Evolutionary conservation across 2,113 vertebrate genomes (phyloP).

Genomic region (Neodon shergylaensis): DNA sequence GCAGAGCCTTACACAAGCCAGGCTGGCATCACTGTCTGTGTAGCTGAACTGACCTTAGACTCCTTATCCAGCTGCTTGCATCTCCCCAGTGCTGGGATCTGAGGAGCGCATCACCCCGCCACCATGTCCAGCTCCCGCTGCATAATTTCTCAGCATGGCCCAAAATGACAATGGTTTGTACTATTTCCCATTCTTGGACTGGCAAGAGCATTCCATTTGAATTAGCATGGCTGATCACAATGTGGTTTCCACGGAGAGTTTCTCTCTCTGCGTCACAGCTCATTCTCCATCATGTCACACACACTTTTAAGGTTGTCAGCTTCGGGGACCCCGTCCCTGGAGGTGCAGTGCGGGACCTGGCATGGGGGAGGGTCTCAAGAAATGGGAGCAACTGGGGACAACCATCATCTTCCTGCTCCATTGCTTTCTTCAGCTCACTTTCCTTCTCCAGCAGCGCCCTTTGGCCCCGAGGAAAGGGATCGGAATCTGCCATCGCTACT

Average conservation of each 20-base stretch:
- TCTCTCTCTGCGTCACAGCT: background rate
- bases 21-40: background rate
- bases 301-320: background rate
- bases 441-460: background rate
- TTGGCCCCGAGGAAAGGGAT: background rate
- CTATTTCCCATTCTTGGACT: background rate
- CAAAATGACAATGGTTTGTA: background rate
- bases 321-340: background rate
- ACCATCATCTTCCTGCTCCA: background rate
- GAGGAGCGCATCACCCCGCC: too few species aligned
- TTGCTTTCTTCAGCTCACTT: background rate
- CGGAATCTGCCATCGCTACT: background rate
- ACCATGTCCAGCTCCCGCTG: background rate
- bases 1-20: background rate
- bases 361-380: too few species aligned
- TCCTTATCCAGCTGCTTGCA: background rate
- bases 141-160: background rate
- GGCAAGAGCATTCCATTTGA: background rate
- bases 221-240: background rate
- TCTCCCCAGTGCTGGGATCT: background rate
- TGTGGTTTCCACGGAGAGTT: background rate
- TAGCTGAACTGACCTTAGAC: background rate
- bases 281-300: background rate
- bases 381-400: too few species aligned
- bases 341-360: background rate